Evolutionary conservation across 2,888 invertebrate species (phyloP), one percentile per base, ranked within the genome.

Genomic region (Cerceris rybyensis): DNA sequence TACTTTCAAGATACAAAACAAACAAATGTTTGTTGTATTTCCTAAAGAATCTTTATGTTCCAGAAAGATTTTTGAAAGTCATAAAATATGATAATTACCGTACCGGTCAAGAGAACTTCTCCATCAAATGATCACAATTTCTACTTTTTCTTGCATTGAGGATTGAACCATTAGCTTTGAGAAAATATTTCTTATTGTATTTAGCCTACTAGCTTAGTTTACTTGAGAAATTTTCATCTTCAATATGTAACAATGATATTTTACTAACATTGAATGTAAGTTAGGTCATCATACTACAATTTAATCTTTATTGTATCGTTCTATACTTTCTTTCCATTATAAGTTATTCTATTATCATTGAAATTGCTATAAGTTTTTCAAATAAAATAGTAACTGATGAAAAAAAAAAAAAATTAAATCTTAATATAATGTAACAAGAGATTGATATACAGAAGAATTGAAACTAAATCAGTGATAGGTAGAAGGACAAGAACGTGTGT

Each of bases 31-130:
- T 77, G 16, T 70, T 70, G 16, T 67, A 64, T 55, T 64, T 64
- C 67, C 60, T 74, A 58, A 58, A 68, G 69, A 60, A 59, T 81
- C 70, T 78, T 65, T 73, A 77, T 72, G 65, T 81, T 80, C 70
- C 77, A 78, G 78, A 76, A 67, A 67, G 63, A 68, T 58, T 63
- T 76, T 76, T 78, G 61, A 70, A 75, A 66, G n/a, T 70, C 13
- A 54, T 70, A 55, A 66, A 65, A 57, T 52, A 50, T 60, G 16
- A 75, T 75, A 75, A 54, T 70, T 75, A 70, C 65, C 39, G 55
- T 66, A 52, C 61, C 70, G 39, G 50, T 75, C 61, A 49, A 42
- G 52, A 65, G 65, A 65, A 70, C 65, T 70, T 57, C 75, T 54
- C 41, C 46, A 52, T 55, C 50, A n/a, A 13, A 50, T n/a, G n/a